Base-by-base conservation (phyloP, 2,888 invertebrate species). In the Polia nebulosa region DNA sequence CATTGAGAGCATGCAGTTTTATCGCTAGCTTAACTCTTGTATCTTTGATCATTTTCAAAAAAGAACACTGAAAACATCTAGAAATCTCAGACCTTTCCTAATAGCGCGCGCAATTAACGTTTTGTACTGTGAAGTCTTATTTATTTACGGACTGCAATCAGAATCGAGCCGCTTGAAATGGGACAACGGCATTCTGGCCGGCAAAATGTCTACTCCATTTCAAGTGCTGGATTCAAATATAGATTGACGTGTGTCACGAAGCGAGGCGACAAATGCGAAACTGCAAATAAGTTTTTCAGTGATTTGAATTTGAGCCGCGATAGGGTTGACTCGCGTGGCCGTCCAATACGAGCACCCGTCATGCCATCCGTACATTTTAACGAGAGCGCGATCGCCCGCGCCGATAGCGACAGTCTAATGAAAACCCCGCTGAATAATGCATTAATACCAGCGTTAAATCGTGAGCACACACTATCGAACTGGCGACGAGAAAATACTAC, bases 391-490 rank as follows among this genome's bases (percentile, higher is more conserved):
- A 95, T 95, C 89, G 85, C 85, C 89, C 88, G 89, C 92, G 87
- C 92, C 92, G 95, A 95, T 95, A 94, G 88, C 87, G 89, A 93
- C 92, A 92, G 91, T 88, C 92, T 95, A 95, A 95, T 95, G 95
- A 95, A 95, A 95, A 94, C 94, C 90, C 92, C 90, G 91, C 90
- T 95, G 95, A 95, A 95, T 95, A 95, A 95, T 95, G 95, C 95
- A 95, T 95, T 94, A 93, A 95, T 94, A 94, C 94, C 87, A 92
- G 95, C 94, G 94, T 95, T 95, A 94, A 95, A 95, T 94, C 95
- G 95, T 95, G 95, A 93, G 93, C 93, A 93, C 92, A 90, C 90
- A 92, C 93, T 92, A 93, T 94, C 92, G 90, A 89, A 88, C 88
- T 88, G 88, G 91, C 92, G 88, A 92, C 90, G 90, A 89, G 92